phyloP scores from a whole-genome alignment of 1,140 invertebrate species.

The Samia ricini region DNA sequence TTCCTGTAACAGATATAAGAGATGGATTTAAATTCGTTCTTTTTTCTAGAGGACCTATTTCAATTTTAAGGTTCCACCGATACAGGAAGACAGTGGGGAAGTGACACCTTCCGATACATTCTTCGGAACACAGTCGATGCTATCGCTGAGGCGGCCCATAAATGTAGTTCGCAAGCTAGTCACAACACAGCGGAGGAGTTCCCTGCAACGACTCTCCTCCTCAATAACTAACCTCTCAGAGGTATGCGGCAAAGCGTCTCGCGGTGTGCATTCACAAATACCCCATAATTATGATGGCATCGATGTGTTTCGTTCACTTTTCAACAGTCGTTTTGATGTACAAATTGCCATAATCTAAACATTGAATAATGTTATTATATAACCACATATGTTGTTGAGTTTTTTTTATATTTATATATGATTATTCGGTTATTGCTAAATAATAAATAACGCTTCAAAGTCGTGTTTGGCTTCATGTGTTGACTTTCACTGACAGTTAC shows the following conservation, averaged over 20 bases:
- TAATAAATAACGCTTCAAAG: background rate
- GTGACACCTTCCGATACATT: constrained; percentile 48
- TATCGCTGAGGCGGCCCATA: constrained; percentile 60
- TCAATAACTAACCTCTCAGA: constrained; percentile 72
- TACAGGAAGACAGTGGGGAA: constrained; percentile 60
- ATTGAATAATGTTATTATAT: background rate
- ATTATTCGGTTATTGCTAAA: background rate
- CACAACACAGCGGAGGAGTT: constrained; percentile 64
- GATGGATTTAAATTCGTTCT: background rate
- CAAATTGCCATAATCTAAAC: background rate
- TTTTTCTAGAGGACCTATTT: constrained; percentile 22
- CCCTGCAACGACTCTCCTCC: constrained; percentile 65
- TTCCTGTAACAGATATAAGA: background rate
- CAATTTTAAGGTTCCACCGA: constrained; percentile 62
- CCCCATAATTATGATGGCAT: background rate
- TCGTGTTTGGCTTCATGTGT: background rate
- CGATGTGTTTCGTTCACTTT: background rate
- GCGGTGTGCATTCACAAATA: constrained; percentile 53
- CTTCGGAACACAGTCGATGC: constrained; percentile 54
- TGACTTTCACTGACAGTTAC: background rate
- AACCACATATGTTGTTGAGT: background rate
- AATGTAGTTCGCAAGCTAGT: constrained; percentile 73
- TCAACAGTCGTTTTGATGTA: background rate
- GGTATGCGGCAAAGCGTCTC: constrained; percentile 51
- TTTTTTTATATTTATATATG: background rate